phyloP scores from a whole-genome alignment of 2,797 vertebrate genomes.

The Anolis apletophallus region DNA sequence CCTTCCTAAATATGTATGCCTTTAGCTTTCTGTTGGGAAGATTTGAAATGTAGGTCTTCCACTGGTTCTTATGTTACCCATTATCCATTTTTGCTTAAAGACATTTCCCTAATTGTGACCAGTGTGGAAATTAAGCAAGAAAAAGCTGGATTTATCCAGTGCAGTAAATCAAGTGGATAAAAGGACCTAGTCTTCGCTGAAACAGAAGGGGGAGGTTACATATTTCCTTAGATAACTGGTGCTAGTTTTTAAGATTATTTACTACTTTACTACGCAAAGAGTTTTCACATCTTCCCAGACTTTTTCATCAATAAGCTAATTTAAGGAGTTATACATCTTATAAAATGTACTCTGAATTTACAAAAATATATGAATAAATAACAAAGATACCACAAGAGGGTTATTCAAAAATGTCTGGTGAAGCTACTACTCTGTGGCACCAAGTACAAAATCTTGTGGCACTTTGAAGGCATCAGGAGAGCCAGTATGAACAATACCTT shows the following conservation, averaged over 20 bases:
- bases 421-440: neutral
- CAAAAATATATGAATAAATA: neutral
- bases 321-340: neutral
- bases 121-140: constrained; percentile 69
- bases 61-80: constrained; percentile 57
- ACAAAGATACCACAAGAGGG: neutral
- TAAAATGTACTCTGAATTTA: neutral
- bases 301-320: neutral
- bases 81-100: constrained; percentile 72
- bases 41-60: constrained; percentile 48
- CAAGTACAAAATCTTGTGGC: no score
- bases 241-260: neutral
- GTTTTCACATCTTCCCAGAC: neutral
- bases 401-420: neutral
- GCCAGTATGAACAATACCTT: no score
- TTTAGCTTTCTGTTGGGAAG: constrained; percentile 49
- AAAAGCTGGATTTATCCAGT: constrained; percentile 78
- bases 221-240: constrained; percentile 16
- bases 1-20: neutral
- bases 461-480: no score
- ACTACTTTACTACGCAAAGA: neutral
- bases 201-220: neutral
- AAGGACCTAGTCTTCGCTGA: constrained; percentile 19
- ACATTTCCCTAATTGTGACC: constrained; percentile 74
- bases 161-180: constrained; percentile 69